Percentiles rank a stretch among this genome's conserved stretches.
These are phyloP conservation scores for Nothoprocta perdicaria DNA, from an alignment of 2,113 vertebrate species.

Conservation along the genomic window DNA sequence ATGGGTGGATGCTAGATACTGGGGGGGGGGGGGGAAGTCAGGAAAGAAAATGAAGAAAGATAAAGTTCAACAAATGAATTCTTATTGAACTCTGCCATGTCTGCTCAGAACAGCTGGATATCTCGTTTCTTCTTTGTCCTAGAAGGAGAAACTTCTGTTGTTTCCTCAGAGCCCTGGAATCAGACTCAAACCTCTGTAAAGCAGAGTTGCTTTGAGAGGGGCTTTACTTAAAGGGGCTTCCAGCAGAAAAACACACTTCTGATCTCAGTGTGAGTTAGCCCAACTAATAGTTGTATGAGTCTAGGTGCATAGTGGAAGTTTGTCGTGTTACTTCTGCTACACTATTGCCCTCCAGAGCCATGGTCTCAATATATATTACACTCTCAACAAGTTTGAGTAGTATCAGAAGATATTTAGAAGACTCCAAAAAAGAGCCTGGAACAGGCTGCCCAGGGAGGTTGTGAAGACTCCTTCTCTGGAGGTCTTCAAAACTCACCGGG, in stretches of 20 bases:
- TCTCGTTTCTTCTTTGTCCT: background rate
- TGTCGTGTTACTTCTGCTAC: background rate
- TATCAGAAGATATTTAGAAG: background rate
- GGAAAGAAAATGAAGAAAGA: background rate
- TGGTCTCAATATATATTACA: background rate
- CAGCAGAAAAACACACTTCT: background rate
- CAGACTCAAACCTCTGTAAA: background rate
- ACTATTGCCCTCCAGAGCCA: background rate
- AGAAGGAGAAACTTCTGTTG: background rate
- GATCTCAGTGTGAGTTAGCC: background rate
- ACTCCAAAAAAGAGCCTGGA: background rate
- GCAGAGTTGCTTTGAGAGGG: background rate
- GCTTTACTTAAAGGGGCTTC: background rate
- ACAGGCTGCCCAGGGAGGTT: no score
- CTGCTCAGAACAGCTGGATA: background rate
- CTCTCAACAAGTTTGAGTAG: background rate
- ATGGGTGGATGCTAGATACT: slow-evolving; percentile 23
- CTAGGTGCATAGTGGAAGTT: background rate
- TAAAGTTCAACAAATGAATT: slow-evolving; percentile 18
- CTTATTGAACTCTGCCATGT: background rate
- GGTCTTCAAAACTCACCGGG: no score
- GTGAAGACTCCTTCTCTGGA: no score
- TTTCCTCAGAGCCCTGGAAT: background rate
- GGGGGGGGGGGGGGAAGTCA: background rate
- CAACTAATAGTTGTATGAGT: background rate